Percentiles rank a stretch among this genome's conserved stretches.
Conservation (phyloP, 1,140 invertebrate species). For the Pseudomyrmex gracilis region DNA sequence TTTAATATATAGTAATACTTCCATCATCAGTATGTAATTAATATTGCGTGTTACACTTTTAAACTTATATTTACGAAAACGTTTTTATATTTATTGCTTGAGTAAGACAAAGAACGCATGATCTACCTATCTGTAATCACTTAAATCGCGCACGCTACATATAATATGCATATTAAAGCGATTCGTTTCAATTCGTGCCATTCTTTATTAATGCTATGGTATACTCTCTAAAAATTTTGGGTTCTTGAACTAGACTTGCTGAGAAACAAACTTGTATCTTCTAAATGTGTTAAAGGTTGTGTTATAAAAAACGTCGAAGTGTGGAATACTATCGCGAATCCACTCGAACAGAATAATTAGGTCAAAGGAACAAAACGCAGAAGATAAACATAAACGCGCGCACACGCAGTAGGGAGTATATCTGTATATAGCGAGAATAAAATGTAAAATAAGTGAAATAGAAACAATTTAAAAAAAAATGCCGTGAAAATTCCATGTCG, state of each 20-base stretch:
- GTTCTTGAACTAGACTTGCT: conserved; percentile 19
- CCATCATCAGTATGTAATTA: too few relatives aligned
- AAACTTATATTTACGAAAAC: background rate
- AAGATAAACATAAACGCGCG: conserved; percentile 11
- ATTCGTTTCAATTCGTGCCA: conserved; percentile 18
- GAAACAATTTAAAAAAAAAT: conserved; percentile 49
- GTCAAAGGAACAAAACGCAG: conserved; percentile 4
- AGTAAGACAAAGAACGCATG: background rate
- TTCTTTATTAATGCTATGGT: conserved; percentile 43
- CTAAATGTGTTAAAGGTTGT: conserved; percentile 12
- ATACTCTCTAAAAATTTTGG: conserved; percentile 30
- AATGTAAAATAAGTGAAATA: conserved; percentile 61
- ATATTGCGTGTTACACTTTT: background rate
- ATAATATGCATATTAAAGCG: background rate
- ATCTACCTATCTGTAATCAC: conserved; percentile 51
- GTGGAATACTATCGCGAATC: background rate
- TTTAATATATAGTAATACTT: conserved; percentile 10
- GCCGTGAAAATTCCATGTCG: background rate
- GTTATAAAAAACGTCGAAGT: conserved; percentile 1
- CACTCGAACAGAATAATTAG: conserved; percentile 16
- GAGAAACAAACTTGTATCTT: background rate
- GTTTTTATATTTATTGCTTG: background rate
- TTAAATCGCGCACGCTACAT: conserved; percentile 6
- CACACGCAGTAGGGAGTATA: conserved; percentile 2
- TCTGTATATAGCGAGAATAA: conserved; percentile 43